phyloP scores from a whole-genome alignment of 1,140 invertebrate genomes.

The Holotrichia oblita region DNA sequence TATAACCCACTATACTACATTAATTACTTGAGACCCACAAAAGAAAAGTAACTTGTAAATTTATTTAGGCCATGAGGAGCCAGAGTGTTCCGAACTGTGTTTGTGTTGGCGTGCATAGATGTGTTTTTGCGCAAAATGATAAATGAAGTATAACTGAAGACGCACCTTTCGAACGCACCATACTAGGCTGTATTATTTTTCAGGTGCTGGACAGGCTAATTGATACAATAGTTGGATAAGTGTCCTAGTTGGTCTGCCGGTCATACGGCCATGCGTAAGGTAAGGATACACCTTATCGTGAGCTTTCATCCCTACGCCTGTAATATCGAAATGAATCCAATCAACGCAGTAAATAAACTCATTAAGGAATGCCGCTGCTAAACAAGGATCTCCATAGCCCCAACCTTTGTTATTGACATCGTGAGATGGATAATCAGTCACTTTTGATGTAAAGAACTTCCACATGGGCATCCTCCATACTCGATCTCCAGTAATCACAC shows the following conservation, averaged over 20 bases:
- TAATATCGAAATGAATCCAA: conserved; percentile 79
- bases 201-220: conserved; percentile 62
- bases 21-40: conserved; percentile 36
- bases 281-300: conserved; percentile 69
- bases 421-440: conserved; percentile 61
- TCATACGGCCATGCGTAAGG: conserved; percentile 68
- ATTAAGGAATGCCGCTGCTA: conserved; percentile 76
- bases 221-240: conserved; percentile 68
- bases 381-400: conserved; percentile 68
- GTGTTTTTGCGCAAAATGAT: conserved; percentile 8
- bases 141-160: conserved; percentile 36
- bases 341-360: conserved; percentile 72
- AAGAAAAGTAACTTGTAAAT: conserved; percentile 27
- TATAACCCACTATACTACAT: conserved; percentile 29
- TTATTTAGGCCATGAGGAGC: background rate
- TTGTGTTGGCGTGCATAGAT: conserved; percentile 39
- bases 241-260: conserved; percentile 70
- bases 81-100: conserved; percentile 13
- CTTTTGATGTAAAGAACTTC: conserved; percentile 66
- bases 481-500: conserved; percentile 68
- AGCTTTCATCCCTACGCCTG: conserved; percentile 69
- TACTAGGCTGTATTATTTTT: conserved; percentile 30
- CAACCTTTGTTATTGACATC: conserved; percentile 73
- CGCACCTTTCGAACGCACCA: background rate
- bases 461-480: conserved; percentile 74